phyloP scores from a whole-genome alignment of 1,140 invertebrate species.

The Dufourea novaeangliae region DNA sequence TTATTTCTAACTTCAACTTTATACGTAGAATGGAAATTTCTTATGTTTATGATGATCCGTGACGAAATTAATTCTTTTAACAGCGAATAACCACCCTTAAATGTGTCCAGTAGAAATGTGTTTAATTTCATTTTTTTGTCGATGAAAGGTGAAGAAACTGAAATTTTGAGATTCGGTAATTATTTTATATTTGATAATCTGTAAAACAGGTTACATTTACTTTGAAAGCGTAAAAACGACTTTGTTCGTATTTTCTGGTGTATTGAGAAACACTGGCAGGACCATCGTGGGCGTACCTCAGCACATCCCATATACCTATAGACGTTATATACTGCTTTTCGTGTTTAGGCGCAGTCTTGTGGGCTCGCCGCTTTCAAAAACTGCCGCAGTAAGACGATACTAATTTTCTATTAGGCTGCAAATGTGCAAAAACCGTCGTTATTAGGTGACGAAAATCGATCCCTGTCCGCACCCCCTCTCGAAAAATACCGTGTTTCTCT shows the following conservation, averaged over 20 bases:
- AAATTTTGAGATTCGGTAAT: too few species aligned
- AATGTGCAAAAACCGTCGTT: constrained; percentile 65
- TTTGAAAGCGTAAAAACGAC: background rate
- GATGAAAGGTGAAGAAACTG: too few species aligned
- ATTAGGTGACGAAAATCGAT: constrained; percentile 62
- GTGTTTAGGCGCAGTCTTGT: constrained; percentile 75
- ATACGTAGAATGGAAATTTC: too few species aligned
- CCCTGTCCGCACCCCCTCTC: constrained; percentile 12
- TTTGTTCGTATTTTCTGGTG: background rate
- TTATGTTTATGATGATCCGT: too few species aligned
- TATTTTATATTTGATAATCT: too few species aligned
- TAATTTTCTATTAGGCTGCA: constrained; percentile 75
- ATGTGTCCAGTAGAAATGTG: too few species aligned
- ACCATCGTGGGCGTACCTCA: constrained; percentile 75
- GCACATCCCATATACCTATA: constrained; percentile 76
- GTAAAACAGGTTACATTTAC: background rate
- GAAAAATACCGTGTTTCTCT: constrained; percentile 1
- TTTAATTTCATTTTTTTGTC: background rate
- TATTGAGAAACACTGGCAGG: constrained; percentile 75
- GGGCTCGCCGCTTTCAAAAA: constrained; percentile 63
- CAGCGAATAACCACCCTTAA: too few species aligned
- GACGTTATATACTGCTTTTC: constrained; percentile 74
- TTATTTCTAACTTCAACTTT: too few species aligned
- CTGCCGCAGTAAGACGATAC: constrained; percentile 72
- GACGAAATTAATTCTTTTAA: too few species aligned